A percentile compares a stretch with the other conserved stretches of the same genome.
Conservation (phyloP, 2,888 invertebrate species). For the Saturnia japonica region DNA sequence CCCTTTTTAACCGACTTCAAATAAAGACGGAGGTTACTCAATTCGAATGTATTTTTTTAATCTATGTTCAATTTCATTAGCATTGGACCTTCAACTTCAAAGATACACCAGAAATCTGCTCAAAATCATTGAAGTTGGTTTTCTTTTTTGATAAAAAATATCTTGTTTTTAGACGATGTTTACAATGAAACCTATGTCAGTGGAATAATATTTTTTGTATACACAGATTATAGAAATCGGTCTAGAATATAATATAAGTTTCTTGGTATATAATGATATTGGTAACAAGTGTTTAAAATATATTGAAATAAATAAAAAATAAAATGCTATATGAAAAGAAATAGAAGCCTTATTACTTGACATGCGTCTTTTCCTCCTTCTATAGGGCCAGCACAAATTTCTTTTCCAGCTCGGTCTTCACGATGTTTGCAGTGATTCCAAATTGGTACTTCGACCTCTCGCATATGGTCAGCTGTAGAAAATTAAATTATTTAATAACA, state of each 20-base stretch:
- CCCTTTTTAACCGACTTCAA: too few relatives aligned
- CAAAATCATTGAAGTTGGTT: too few relatives aligned
- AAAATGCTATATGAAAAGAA: not conserved
- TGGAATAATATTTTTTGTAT: not conserved
- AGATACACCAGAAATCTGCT: too few relatives aligned
- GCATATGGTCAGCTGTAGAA: slow-evolving; percentile 87
- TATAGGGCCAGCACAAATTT: slow-evolving; percentile 88
- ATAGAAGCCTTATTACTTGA: slow-evolving; percentile 67
- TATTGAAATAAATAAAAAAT: not conserved
- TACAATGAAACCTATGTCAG: not conserved
- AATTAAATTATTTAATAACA: slow-evolving; percentile 13
- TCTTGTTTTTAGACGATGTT: too few relatives aligned
- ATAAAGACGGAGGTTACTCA: too few relatives aligned
- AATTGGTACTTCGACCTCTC: slow-evolving; percentile 90
- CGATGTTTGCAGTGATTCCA: slow-evolving; percentile 84
- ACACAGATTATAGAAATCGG: not conserved
- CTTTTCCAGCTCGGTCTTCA: slow-evolving; percentile 84
- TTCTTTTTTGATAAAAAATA: too few relatives aligned
- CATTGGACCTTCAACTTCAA: too few relatives aligned
- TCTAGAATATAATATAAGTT: not conserved
- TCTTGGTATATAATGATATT: not conserved
- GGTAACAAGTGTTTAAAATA: not conserved
- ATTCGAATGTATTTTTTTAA: too few relatives aligned
- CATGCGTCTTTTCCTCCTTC: slow-evolving; percentile 92
- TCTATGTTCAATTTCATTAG: too few relatives aligned